Conservation (phyloP, 2,888 invertebrate genomes). For the Ecliptopera silaceata region DNA sequence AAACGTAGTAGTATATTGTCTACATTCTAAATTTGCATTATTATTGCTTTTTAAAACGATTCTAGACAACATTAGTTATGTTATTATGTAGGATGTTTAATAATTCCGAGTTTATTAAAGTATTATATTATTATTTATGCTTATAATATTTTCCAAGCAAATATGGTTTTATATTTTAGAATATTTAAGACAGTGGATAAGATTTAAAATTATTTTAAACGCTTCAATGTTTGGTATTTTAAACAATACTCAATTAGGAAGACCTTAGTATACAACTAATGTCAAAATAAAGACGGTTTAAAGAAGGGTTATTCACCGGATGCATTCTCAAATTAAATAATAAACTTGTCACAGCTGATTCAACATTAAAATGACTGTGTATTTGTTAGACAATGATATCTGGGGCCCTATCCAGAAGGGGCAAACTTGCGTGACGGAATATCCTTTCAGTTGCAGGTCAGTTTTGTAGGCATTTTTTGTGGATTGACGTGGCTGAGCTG, state of each 20-base stretch:
- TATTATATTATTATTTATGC: too few species aligned
- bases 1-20: conserved; percentile 44
- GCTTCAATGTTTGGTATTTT: neutral
- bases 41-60: conserved; percentile 29
- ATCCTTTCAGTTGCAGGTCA: too few species aligned
- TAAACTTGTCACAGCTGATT: conserved; percentile 63
- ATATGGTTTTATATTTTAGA: neutral
- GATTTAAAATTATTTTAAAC: neutral
- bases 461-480: too few species aligned
- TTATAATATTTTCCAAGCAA: too few species aligned
- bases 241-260: conserved; percentile 1
- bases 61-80: conserved; percentile 30
- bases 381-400: too few species aligned
- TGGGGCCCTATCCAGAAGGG: too few species aligned
- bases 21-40: conserved; percentile 43
- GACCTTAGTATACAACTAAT: conserved; percentile 14
- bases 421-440: too few species aligned
- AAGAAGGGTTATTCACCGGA: conserved; percentile 15
- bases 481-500: too few species aligned
- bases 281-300: conserved; percentile 12
- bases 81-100: conserved; percentile 20
- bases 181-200: neutral
- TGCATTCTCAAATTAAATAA: conserved; percentile 48
- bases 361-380: conserved; percentile 55
- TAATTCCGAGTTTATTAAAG: neutral